phyloP scores from a whole-genome alignment of 2,797 vertebrate genomes.

The Micrastur ruficollis region DNA sequence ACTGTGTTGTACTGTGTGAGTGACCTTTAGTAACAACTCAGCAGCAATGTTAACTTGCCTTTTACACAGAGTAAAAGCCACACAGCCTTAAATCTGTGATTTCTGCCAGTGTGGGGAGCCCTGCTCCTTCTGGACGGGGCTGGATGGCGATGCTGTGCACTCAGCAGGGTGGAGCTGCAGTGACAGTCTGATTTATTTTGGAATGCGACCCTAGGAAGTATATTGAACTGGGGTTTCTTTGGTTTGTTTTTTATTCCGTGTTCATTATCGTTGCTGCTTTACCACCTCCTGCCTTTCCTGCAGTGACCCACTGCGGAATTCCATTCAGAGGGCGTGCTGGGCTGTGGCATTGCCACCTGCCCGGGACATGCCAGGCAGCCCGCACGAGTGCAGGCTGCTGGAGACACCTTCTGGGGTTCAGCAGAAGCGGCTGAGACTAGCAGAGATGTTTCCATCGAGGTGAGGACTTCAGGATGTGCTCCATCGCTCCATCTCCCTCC shows the following conservation, averaged over 20 bases:
- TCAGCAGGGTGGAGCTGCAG: not conserved
- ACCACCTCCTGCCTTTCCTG: not conserved
- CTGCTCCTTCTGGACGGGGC: not conserved
- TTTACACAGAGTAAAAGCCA: not conserved
- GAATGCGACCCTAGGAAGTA: not conserved
- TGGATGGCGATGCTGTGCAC: accelerated
- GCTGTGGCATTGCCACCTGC: not conserved
- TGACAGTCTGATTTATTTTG: not conserved
- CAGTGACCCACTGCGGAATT: not conserved
- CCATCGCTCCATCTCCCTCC: not conserved
- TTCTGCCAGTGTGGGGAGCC: not conserved
- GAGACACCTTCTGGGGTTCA: constrained; percentile 69
- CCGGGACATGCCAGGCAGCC: not conserved
- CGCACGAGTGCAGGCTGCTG: not conserved
- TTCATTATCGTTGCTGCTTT: not conserved
- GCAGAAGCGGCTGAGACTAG: not conserved
- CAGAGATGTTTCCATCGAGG: not conserved
- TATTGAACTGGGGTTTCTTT: not conserved
- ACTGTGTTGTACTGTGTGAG: not conserved
- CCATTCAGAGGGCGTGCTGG: accelerated
- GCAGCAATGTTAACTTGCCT: not conserved
- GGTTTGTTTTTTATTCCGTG: not conserved
- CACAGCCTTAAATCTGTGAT: not conserved
- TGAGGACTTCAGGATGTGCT: not conserved
- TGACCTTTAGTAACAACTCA: not conserved